Evolutionary conservation across 2,113 vertebrate species (phyloP), one percentile per base, ranked within the genome.

Genomic region (Lota lota): DNA sequence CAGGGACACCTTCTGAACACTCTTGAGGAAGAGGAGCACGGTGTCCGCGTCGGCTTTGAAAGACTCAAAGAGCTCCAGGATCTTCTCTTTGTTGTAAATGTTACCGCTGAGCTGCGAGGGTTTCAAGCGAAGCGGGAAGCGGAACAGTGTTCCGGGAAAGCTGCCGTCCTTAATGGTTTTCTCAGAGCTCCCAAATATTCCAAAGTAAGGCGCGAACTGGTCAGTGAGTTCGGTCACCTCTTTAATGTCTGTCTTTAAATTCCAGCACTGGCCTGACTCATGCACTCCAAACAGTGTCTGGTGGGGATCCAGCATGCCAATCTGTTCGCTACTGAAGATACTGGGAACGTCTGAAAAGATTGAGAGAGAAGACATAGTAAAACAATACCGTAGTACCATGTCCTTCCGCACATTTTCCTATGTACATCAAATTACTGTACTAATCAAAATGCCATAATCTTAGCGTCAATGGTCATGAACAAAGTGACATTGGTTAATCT

Each of bases 231-330:
- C 94, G 54, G 75, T 92, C 59, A 99, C 97, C 89, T 99, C 96
- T 80, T 97, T 95, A 66, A 91, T 91, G 67, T 99, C 97, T 12
- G 91, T 91, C 83, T 93, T 98, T 63, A 99, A 88, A 84, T 97
- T 98, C 97, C 97, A 99, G 83, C 97, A 98, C 72, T 98, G 97
- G 63, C 97, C 97, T 1, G 97, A 98, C 82, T 99, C 97, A 24
- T 96, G 93, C 20, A 93, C 90, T 73, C 97, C 97, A 84, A 99
- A 99, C 74, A 99, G 92, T 18, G 93, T 93, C 79, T 99, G 96
- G 88, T 99, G 97, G 65, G 97, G 97, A 85, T 99, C 97, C 87
- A 99, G 84, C 91, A 99, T 96, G 69, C 96, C 97, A 85, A 99
- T 98, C 89, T 99, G 96, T 79, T 97, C 94, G 81, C 96, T 95